Base-by-base conservation (phyloP, 2,113 vertebrate genomes). In the Anser brachyrhynchus region DNA sequence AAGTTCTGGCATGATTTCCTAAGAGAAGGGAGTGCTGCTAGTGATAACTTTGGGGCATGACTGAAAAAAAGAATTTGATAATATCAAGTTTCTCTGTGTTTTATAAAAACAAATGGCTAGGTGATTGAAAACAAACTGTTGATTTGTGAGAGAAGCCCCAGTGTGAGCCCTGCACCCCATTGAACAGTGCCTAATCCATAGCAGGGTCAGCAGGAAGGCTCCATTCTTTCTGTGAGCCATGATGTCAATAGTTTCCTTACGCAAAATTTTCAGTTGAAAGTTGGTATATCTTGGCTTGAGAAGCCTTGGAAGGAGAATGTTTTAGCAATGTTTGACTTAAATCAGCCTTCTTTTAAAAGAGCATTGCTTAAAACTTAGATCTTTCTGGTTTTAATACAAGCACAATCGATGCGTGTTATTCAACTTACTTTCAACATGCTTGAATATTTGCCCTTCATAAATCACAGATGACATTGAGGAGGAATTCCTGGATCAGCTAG, bases 391-490 rank as follows among this genome's bases (percentile, higher is more conserved):
- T 91, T 76, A 82, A n/a, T 73, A 62, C 31, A 76, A 62, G 76
- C 73, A 69, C 58, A 37, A 10, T 29, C 51, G 37, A 58, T 89
- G 57, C 76, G 55, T 87, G 39, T 78, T 89, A 55, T 37, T 88
- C 79, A 82, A 0, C 73, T 89, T 65, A n/a, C 58, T 83, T 95
- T 82, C 73, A 93, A 39, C 44, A 43, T 84, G 89, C 93, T 79
- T 89, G 89, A 82, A 90, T 51, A 64, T 84, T 93, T 90, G 35
- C 80, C 72, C 76, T 92, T 91, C 52, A 39, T 89, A 90, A 91
- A 95, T 93, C 95, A 83, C 78, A 55, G 84, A 58, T 93, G 92
- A 77, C 89, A 72, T 23, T 77, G 58, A 76, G 62, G 89, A 86
- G 54, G 70, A 83, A n/a, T 88, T 91, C 84, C 95, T 94, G 61